Evolutionary conservation across 2,888 invertebrate genomes (phyloP).

Genomic region (Drosophila quinaria): DNA sequence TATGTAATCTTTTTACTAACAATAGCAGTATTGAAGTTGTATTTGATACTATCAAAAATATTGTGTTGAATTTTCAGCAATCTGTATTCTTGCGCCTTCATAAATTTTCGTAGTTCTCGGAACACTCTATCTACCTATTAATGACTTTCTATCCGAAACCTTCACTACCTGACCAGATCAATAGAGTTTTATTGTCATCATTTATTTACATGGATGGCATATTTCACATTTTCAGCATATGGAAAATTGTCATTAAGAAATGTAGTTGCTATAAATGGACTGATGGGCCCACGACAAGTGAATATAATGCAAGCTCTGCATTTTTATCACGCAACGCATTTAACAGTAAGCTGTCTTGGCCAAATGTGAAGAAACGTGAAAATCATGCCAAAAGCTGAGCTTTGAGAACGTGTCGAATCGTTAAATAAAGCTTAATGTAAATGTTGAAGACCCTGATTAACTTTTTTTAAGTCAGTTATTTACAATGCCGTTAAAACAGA

Average conservation of each 20-base stretch:
- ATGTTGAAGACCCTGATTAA: slow-evolving; percentile 13
- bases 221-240: background rate
- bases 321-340: slow-evolving; percentile 50
- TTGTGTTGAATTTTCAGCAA: too few species aligned
- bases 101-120: background rate
- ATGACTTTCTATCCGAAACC: background rate
- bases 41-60: too few species aligned
- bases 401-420: slow-evolving; percentile 12
- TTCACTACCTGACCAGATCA: background rate
- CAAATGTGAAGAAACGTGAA: slow-evolving; percentile 44
- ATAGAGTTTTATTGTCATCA: background rate
- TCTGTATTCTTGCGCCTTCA: too few species aligned
- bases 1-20: too few species aligned
- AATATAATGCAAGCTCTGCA: slow-evolving; percentile 45
- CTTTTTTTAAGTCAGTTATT: slow-evolving; percentile 21
- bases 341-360: slow-evolving; percentile 33
- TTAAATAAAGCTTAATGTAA: slow-evolving; percentile 7
- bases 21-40: too few species aligned
- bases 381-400: slow-evolving; percentile 15
- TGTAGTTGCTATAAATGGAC: slow-evolving; percentile 37
- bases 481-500: slow-evolving; percentile 51
- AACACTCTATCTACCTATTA: background rate
- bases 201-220: background rate
- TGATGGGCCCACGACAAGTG: background rate
- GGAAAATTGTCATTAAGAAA: background rate